These are phyloP conservation scores for Clitarchus hookeri DNA, from an alignment of 2,888 invertebrate genomes.

Conservation along the genomic window DNA sequence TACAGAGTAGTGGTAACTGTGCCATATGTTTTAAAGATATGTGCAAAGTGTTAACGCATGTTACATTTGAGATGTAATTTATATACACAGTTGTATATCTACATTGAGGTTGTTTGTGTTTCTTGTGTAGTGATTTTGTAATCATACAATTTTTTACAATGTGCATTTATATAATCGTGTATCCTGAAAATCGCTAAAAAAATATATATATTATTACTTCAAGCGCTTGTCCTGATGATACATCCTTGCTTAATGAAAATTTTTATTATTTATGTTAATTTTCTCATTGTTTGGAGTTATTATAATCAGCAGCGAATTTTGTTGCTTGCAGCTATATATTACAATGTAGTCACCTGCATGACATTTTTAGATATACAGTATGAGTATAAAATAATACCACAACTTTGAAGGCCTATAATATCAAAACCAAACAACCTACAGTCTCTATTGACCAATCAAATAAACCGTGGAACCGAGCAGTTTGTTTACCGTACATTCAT, in stretches of 20 bases:
- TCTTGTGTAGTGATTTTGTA: not conserved
- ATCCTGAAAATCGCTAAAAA: too few species aligned
- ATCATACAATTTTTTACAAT: not conserved
- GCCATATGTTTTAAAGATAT: not conserved
- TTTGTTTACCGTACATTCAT: too few species aligned
- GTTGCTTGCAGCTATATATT: not conserved
- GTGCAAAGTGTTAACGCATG: too few species aligned
- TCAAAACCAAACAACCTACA: too few species aligned
- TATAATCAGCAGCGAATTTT: not conserved
- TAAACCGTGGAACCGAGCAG: too few species aligned
- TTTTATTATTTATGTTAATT: not conserved
- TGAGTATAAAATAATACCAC: too few species aligned
- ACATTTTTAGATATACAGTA: too few species aligned
- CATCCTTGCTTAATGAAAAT: not conserved
- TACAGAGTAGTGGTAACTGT: not conserved
- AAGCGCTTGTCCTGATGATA: not conserved
- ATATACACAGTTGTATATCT: not conserved
- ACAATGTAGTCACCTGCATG: not conserved
- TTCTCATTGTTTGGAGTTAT: not conserved
- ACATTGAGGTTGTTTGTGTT: not conserved
- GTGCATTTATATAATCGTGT: not conserved
- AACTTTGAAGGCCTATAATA: too few species aligned
- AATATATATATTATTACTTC: not conserved
- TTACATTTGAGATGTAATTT: too few species aligned
- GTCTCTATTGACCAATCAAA: too few species aligned